Conservation (phyloP, 1,140 invertebrate species). For the Ceratitis capitata region DNA sequence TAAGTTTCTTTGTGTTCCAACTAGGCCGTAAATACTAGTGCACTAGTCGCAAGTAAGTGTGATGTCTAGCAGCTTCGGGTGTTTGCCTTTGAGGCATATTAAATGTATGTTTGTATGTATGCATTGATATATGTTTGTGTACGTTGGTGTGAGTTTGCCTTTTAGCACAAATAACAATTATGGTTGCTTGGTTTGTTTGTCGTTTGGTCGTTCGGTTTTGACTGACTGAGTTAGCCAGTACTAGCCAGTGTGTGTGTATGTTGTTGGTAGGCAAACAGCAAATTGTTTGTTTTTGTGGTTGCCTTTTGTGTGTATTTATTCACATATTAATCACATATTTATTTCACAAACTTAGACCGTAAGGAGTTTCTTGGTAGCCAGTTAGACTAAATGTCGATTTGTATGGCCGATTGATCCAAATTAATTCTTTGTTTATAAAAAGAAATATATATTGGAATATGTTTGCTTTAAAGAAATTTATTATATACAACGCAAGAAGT, state of each 20-base stretch:
- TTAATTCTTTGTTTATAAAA: too few relatives aligned
- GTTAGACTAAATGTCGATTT: too few relatives aligned
- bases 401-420: too few relatives aligned
- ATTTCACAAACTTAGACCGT: neutral
- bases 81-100: slow-evolving; percentile 10
- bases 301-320: neutral
- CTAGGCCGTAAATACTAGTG: neutral
- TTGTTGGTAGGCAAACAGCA: neutral
- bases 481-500: too few relatives aligned
- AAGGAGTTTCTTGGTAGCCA: too few relatives aligned
- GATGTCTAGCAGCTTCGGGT: neutral
- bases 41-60: neutral
- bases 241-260: neutral
- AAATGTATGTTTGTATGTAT: neutral
- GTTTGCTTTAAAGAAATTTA: too few relatives aligned
- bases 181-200: slow-evolving; percentile 11
- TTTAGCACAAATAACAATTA: slow-evolving; percentile 37
- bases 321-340: neutral
- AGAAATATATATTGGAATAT: too few relatives aligned
- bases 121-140: neutral
- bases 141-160: neutral
- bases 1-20: slow-evolving; percentile 14
- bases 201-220: neutral
- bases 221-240: neutral
- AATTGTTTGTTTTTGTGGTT: slow-evolving; percentile 1